Evolutionary conservation across 2,113 vertebrate species (phyloP), one percentile per base, ranked within the genome.

Genomic region (Limnothrissa miodon): DNA sequence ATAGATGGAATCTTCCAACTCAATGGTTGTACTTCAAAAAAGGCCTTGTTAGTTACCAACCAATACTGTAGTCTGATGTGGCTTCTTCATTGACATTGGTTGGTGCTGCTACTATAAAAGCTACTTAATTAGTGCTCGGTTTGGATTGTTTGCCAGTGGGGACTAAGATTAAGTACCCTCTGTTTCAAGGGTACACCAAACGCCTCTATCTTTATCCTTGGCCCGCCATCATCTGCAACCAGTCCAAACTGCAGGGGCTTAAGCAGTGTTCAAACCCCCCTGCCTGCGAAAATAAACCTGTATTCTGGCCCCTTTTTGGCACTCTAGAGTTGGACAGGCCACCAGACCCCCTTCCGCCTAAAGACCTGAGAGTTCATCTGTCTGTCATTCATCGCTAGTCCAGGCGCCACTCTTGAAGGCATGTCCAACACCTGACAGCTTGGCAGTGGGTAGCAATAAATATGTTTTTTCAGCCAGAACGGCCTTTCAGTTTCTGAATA

Each of bases 211-310:
- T 74, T 74, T 74, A 36, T 33, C 66, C 33, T 15, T 36, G 66
- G 66, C 66, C 15, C 36, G 66, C 66, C 66, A 74, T 74, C 66
- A 74, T 74, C 66, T 36, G 66, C 66, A 74, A 74, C 66, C 66
- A 74, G 66, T 74, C 29, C 66, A 74, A 74, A 29, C 66, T 74
- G 66, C 36, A 29, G 36, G 66, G 33, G 66, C 66, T 17, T 74
- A 74, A 74, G 66, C 66, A 74, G 36, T 74, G 66, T 36, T 33
- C 66, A 3, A 29, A 74, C 36, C 29, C 66, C 33, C 33, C 33
- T 74, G 66, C 2, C 66, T 74, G 66, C 25, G 29, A 33, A 36
- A 33, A 74, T 3, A 66, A 66, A n/a, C 59, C 59, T 66, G n/a
- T n/a, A 66, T 36, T 56, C 66, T 74, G 66, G 25, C 29, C 29